Evolutionary conservation across 2,888 invertebrate genomes (phyloP).

Genomic region (Peribatodes rhomboidaria): DNA sequence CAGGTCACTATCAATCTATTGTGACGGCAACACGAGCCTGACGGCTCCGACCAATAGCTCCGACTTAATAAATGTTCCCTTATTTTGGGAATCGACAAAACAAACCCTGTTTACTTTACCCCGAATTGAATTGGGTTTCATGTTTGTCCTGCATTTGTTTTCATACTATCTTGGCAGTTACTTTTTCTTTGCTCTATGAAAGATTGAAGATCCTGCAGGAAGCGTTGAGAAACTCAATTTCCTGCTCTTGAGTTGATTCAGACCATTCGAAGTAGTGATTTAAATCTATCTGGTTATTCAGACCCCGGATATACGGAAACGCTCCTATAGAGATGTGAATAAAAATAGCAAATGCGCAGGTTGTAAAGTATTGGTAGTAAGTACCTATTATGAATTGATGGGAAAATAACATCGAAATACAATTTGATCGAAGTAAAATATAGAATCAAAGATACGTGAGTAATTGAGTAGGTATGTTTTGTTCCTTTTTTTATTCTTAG

Average conservation of each 20-base stretch:
- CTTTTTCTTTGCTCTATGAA: neutral
- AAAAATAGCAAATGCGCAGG: neutral
- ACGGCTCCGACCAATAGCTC: constrained; percentile 13
- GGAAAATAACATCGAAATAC: no score
- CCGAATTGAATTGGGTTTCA: constrained; percentile 15
- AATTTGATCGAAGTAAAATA: no score
- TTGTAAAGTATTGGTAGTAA: no score
- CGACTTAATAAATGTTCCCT: constrained; percentile 36
- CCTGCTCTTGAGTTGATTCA: constrained; percentile 8
- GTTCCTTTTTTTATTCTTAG: no score
- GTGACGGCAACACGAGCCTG: constrained; percentile 24
- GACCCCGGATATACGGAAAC: neutral
- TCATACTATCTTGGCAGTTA: neutral
- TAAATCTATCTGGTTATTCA: neutral
- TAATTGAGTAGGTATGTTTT: no score
- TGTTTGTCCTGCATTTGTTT: constrained; percentile 11
- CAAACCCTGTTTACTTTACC: constrained; percentile 20
- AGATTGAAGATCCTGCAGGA: neutral
- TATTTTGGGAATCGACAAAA: constrained; percentile 39
- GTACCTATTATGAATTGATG: no score
- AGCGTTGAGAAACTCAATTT: constrained; percentile 12
- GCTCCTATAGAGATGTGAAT: no score
- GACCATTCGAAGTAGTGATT: neutral
- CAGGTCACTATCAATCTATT: constrained; percentile 39
- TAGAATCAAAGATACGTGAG: no score